phyloP scores from a whole-genome alignment of 30 jellyfish, hydroid and myxozoan species.

The Cassiopea xamachana region DNA sequence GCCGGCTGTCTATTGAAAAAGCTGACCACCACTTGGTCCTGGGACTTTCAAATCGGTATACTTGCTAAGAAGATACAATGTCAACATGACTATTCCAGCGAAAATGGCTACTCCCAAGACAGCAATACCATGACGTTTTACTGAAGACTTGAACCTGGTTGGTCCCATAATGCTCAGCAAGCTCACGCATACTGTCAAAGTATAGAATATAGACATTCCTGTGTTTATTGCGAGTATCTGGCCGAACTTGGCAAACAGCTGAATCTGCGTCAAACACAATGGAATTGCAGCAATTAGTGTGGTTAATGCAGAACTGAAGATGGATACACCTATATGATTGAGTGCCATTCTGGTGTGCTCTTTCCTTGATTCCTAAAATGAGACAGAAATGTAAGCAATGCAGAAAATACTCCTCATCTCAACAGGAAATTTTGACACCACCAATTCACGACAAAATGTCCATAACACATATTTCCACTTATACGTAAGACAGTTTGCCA shows the following conservation, averaged over 20 bases:
- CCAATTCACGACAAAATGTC: too few relatives aligned
- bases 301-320: conserved; percentile 74
- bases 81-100: conserved; percentile 27
- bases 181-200: conserved; percentile 76
- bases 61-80: conserved; percentile 34
- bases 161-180: conserved; percentile 75
- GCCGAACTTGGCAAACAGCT: conserved; percentile 71
- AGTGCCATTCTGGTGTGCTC: conserved; percentile 65
- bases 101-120: conserved; percentile 22
- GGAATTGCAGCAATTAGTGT: conserved; percentile 79
- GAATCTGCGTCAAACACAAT: conserved; percentile 64
- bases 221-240: conserved; percentile 76
- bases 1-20: conserved; percentile 29
- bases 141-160: conserved; percentile 56
- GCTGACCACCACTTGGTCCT: conserved; percentile 74
- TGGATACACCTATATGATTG: conserved; percentile 74
- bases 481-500: too few relatives aligned
- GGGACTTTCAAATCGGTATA: conserved; percentile 54
- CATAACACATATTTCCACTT: too few relatives aligned
- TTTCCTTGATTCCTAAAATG: conserved; percentile 53
- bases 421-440: too few relatives aligned
- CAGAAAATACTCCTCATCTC: background rate
- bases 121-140: conserved; percentile 43
- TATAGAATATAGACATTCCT: conserved; percentile 62
- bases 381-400: background rate